A percentile compares a stretch with the other conserved stretches of the same genome.
These are phyloP conservation scores for Catocala nupta DNA, from an alignment of 2,888 invertebrate species.

Conservation along the genomic window DNA sequence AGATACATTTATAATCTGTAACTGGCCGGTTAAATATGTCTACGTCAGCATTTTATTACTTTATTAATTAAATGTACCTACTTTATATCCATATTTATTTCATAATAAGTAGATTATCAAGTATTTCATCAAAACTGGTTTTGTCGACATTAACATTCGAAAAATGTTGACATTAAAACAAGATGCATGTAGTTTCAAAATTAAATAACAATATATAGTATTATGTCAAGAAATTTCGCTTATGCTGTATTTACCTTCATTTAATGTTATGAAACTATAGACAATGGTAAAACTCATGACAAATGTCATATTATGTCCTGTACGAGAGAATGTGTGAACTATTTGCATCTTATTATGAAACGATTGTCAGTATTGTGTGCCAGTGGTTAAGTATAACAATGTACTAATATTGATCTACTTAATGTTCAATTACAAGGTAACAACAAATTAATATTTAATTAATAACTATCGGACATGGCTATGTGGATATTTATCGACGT, in stretches of 20 bases:
- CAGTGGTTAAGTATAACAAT: conserved; percentile 4
- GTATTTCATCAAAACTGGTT: too few relatives aligned
- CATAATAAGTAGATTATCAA: too few relatives aligned
- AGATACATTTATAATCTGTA: conserved; percentile 7
- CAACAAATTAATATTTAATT: conserved; percentile 17
- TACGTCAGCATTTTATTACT: too few relatives aligned
- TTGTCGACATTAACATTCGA: too few relatives aligned
- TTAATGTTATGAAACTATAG: background rate
- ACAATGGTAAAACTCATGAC: background rate
- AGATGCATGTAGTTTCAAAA: too few relatives aligned
- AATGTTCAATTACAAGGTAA: conserved; percentile 16
- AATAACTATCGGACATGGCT: conserved; percentile 11
- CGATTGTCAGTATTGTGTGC: background rate
- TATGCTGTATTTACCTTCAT: background rate
- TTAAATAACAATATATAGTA: too few relatives aligned
- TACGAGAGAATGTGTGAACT: background rate
- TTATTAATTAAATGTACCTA: too few relatives aligned
- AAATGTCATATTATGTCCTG: too few relatives aligned
- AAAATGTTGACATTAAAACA: too few relatives aligned
- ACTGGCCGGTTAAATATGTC: background rate
- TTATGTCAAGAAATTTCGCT: background rate
- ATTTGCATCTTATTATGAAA: background rate
- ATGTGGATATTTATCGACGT: conserved; percentile 27
- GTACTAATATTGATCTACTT: conserved; percentile 21
- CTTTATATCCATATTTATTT: too few relatives aligned